phyloP scores from a whole-genome alignment of 2,888 invertebrate genomes.

The Diarsia rubi region DNA sequence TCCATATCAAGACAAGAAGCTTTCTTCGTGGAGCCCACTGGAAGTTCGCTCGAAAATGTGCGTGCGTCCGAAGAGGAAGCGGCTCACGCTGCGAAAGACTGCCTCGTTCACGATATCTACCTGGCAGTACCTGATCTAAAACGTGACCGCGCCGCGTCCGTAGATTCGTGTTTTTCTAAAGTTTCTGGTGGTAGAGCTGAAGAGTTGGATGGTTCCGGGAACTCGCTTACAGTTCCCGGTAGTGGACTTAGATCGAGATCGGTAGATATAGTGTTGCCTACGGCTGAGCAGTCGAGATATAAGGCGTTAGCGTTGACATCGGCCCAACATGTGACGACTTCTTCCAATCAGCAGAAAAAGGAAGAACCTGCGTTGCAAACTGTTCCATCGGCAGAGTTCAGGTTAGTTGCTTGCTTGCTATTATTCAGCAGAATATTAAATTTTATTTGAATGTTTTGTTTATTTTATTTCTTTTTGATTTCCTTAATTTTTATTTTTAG shows the following conservation, averaged over 20 bases:
- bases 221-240: conserved; percentile 93
- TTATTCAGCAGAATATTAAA: conserved; percentile 33
- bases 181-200: conserved; percentile 94
- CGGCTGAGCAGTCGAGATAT: conserved; percentile 96
- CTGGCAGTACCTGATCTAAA: conserved; percentile 95
- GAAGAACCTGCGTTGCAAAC: conserved; percentile 72
- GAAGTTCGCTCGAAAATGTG: conserved; percentile 93
- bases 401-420: conserved; percentile 76
- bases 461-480: conserved; percentile 63
- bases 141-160: conserved; percentile 96
- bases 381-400: conserved; percentile 74
- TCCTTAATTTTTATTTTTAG: conserved; percentile 6
- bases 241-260: conserved; percentile 94
- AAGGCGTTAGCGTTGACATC: conserved; percentile 95
- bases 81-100: conserved; percentile 79
- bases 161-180: conserved; percentile 96
- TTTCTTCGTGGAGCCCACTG: conserved; percentile 94
- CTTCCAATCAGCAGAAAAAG: conserved; percentile 71
- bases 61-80: conserved; percentile 89
- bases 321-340: conserved; percentile 79
- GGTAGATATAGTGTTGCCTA: conserved; percentile 96
- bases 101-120: conserved; percentile 93
- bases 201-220: conserved; percentile 92
- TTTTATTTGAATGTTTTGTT: conserved; percentile 54
- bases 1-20: conserved; percentile 96